Percentiles rank a stretch among this genome's conserved stretches.
These are phyloP conservation scores for Ceryle rudis DNA, from an alignment of 2,797 vertebrate genomes.

Conservation along the genomic window DNA sequence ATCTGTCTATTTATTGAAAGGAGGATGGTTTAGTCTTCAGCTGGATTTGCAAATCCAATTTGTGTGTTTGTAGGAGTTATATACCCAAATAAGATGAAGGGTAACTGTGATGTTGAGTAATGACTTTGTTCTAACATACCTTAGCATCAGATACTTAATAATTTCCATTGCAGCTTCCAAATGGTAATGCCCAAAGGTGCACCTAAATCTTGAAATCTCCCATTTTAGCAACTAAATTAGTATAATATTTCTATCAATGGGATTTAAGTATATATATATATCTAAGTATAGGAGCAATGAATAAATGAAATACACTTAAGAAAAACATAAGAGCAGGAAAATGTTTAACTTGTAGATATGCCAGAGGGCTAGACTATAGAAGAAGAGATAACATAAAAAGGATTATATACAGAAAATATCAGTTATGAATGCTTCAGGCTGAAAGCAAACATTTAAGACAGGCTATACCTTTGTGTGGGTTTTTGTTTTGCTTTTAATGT, in stretches of 20 bases:
- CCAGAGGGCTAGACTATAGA: background rate
- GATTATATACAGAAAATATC: background rate
- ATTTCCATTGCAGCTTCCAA: background rate
- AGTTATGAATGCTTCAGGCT: background rate
- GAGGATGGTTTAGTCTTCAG: background rate
- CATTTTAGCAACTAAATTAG: background rate
- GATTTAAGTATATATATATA: background rate
- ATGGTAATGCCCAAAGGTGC: background rate
- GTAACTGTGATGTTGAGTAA: background rate
- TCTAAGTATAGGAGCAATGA: background rate
- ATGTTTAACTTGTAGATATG: slow-evolving; percentile 13
- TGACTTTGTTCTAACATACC: background rate
- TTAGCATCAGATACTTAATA: background rate
- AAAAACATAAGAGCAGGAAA: background rate
- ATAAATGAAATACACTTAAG: background rate
- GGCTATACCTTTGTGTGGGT: background rate
- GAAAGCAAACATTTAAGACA: background rate
- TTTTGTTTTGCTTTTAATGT: background rate
- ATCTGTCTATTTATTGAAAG: background rate
- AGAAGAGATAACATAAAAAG: background rate
- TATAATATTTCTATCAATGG: background rate
- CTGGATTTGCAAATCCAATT: background rate
- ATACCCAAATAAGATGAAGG: background rate
- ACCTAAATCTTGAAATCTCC: background rate
- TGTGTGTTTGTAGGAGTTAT: background rate